phyloP scores from a whole-genome alignment of 2,113 vertebrate genomes.

The Hippopotamus amphibius region DNA sequence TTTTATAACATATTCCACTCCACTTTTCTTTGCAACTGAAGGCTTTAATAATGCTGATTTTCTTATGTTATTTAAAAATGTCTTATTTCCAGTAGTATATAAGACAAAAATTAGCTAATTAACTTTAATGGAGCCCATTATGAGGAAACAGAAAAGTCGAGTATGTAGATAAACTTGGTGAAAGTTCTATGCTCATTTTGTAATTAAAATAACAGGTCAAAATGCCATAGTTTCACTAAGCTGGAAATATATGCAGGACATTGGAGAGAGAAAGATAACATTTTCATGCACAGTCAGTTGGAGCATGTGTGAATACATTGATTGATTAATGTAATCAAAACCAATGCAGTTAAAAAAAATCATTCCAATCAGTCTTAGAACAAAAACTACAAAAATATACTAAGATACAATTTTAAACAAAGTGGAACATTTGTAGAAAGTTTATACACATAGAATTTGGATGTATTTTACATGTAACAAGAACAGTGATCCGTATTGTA shows the following conservation, averaged over 20 bases:
- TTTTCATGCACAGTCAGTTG: background rate
- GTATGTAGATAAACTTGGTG: background rate
- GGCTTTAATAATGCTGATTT: background rate
- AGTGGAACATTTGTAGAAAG: background rate
- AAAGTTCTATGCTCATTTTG: background rate
- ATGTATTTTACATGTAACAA: background rate
- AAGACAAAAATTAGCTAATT: conserved; percentile 45
- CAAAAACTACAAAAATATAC: background rate
- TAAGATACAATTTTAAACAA: background rate
- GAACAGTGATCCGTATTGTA: background rate
- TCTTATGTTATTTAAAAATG: background rate
- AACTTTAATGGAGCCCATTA: background rate
- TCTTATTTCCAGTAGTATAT: background rate
- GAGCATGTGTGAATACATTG: background rate
- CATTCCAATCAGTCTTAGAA: background rate
- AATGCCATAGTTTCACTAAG: background rate
- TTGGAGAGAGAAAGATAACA: conserved; percentile 20
- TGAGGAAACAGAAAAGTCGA: background rate
- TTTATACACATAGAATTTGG: background rate
- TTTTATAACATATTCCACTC: background rate
- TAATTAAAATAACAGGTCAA: conserved; percentile 18
- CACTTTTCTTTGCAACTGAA: background rate
- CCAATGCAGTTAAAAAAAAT: background rate
- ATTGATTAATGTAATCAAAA: conserved; percentile 44
- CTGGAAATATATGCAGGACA: background rate